Evolutionary conservation across 2,113 vertebrate genomes (phyloP), one percentile per base, ranked within the genome.

Genomic region (Hippocampus zosterae): DNA sequence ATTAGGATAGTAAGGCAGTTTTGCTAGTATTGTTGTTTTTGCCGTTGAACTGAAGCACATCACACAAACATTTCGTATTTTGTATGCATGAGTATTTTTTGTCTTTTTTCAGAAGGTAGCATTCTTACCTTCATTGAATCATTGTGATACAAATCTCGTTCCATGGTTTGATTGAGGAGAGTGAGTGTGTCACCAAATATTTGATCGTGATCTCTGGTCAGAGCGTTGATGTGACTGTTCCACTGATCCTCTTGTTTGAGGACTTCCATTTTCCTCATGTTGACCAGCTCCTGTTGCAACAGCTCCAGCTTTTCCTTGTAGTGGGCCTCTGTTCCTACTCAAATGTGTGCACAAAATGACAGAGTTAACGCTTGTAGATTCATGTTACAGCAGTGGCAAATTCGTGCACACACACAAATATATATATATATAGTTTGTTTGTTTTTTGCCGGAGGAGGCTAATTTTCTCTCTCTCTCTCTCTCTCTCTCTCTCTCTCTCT

Each of bases 211-310:
- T 92, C 92, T 68, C 84, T 90, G 85, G 92, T 90, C 50, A 98
- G 85, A 0, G 79, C 77, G 0, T 19, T 81, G 74, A 96, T 94
- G 79, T 95, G 94, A 33, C 70, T 80, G 15, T 93, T 95, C 85
- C 95, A 96, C n/a, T 91, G 82, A 80, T 95, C 92, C 73, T 95
- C 94, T 1, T 90, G 79, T 65, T 95, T 92, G 0, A 91, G 91
- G 80, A 92, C 90, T 78, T 93, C 92, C 0, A 90, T 95, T 82
- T 94, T 95, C 33, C 90, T 92, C 44, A 89, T 81, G 63, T 93
- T 81, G 21, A 97, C 92, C 0, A 95, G 86, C 72, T 98, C 93
- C 0, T 94, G 88, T 66, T 85, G 84, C 40, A 94, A 82, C 1
- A 79, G 29, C 10, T 90, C 86, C 92, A 94, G 89, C 84, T 94